A percentile compares a stretch with the other conserved stretches of the same genome.
Conservation (phyloP, 1,140 invertebrate genomes). For the Euschistus heros region DNA sequence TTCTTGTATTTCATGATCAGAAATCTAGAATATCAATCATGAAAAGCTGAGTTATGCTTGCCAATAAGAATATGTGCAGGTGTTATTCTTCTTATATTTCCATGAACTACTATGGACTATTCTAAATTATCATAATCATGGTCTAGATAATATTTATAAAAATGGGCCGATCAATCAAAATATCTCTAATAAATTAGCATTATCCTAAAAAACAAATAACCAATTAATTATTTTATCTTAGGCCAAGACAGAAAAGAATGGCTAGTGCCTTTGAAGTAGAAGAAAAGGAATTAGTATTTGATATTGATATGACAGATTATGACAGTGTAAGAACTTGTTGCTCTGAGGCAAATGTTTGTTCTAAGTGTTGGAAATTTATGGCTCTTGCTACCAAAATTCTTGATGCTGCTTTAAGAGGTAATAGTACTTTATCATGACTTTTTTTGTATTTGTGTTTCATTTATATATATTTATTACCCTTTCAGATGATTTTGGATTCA, state of each 20-base stretch:
- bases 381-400: conserved; percentile 83
- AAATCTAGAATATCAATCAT: no score
- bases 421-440: not conserved
- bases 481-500: conserved; percentile 87
- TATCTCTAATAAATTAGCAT: no score
- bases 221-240: conserved; percentile 26
- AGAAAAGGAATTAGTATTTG: conserved; percentile 92
- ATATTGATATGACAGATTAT: conserved; percentile 99
- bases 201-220: no score
- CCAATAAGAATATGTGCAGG: no score
- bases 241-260: conserved; percentile 49
- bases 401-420: conserved; percentile 70
- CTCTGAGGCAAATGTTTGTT: conserved; percentile 76
- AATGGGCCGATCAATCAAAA: no score
- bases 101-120: no score
- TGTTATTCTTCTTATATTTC: no score
- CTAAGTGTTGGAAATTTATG: conserved; percentile 97
- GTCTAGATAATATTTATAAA: no score
- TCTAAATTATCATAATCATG: no score
- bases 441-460: no score
- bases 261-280: conserved; percentile 38
- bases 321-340: conserved; percentile 92
- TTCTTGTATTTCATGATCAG: no score
- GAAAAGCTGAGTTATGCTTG: no score
- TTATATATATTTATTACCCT: not conserved